Evolutionary conservation across 1,140 invertebrate genomes (phyloP), one percentile per base, ranked within the genome.

Genomic region (Geopemphigus sp.): DNA sequence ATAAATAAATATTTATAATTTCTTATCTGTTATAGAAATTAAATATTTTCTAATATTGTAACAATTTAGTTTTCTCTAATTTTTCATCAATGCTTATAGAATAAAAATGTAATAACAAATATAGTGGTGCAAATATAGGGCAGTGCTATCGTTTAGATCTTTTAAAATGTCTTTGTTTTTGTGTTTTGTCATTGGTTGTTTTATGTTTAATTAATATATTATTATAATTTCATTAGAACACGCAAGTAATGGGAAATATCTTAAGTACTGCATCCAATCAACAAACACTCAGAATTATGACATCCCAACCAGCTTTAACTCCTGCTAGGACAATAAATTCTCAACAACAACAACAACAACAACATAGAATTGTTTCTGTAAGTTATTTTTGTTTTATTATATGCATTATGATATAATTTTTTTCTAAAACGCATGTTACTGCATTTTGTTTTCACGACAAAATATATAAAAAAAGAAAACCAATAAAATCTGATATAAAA

Each of bases 331-430:
- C 80, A 56, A 73, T 72, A 32, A 70, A 72, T 63, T 76, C 80
- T 26, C 80, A 82, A 66, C 81, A 82, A 74, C 85, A 85, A 66
- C 85, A 84, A 39, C 32, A 82, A 66, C 81, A 82, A 74, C 85
- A 85, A 66, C 85, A 84, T 74, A 83, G 85, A 59, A 82, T 85
- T 57, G 82, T 85, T 47, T 84, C 84, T 39, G 85, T 85, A 81
- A 84, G 84, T 82, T 6, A 39, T 39, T 3, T 39, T 39, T 39
- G 32, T 39, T 39, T 39, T 39, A 39, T 39, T 39, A 39, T 39
- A 8, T 39, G 8, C 8, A 39, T 39, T 39, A 39, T 39, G n/a
- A 39, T 39, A 8, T 39, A 39, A 39, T 39, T 3, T 39, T 39
- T 8, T 50, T 50, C 47, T 50, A 12, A 50, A 50, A 50, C 11